Percentiles rank a stretch among this genome's conserved stretches.
Evolutionary conservation across 2,797 vertebrate genomes (phyloP).

Genomic region (Mormyrops boulengeri): DNA sequence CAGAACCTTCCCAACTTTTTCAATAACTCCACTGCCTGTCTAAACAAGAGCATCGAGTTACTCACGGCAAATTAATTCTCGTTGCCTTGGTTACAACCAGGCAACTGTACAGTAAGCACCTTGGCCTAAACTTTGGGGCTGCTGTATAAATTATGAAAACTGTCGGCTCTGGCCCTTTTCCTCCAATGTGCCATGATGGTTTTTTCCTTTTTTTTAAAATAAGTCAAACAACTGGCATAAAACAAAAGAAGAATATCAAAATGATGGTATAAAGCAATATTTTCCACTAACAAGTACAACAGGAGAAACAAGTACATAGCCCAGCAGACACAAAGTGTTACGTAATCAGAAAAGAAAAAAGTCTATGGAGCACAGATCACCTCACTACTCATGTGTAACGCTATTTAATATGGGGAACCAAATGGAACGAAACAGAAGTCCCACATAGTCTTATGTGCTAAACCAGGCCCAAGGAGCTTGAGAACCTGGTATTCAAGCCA

Average conservation of each 20-base stretch:
- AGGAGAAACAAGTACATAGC: background rate
- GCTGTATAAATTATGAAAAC: slow-evolving; percentile 1
- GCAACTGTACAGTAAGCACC: background rate
- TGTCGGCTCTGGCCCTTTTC: background rate
- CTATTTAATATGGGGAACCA: background rate
- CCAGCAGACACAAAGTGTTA: background rate
- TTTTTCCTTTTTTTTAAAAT: background rate
- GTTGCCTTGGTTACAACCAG: slow-evolving; percentile 17
- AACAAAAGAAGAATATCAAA: background rate
- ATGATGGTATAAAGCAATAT: background rate
- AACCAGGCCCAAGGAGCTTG: background rate
- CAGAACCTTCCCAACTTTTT: background rate
- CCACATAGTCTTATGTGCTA: background rate
- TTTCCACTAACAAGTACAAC: background rate
- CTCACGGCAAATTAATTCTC: background rate
- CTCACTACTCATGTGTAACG: background rate
- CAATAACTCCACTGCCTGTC: slow-evolving; percentile 8
- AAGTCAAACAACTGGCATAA: background rate
- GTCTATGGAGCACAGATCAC: background rate
- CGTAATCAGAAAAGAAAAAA: background rate
- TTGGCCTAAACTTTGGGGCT: slow-evolving; percentile 14
- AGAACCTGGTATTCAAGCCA: background rate
- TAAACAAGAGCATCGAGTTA: background rate
- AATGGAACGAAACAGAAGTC: background rate
- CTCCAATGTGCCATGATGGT: background rate